Evolutionary conservation across 2,888 invertebrate genomes (phyloP).

Genomic region (Mythimna vitellina): DNA sequence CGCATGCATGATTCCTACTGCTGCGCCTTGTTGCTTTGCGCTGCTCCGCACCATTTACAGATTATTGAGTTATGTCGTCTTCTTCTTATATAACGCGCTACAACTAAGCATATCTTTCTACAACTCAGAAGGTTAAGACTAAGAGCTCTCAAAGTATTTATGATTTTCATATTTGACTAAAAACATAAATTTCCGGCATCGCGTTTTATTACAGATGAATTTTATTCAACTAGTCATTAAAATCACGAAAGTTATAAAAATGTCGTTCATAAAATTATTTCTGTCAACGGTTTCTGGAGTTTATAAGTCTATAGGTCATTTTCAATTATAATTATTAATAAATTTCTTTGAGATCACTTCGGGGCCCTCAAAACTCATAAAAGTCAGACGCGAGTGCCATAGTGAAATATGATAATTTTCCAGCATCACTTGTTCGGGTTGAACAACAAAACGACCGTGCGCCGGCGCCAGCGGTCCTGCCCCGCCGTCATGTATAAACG

Average conservation of each 20-base stretch:
- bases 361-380: conserved; percentile 74
- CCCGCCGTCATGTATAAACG: conserved; percentile 75
- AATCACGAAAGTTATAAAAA: conserved; percentile 65
- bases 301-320: conserved; percentile 66
- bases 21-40: conserved; percentile 60
- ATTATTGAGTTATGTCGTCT: conserved; percentile 65
- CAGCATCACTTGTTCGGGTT: conserved; percentile 71
- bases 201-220: conserved; percentile 55
- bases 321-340: conserved; percentile 71
- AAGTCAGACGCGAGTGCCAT: conserved; percentile 80
- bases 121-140: conserved; percentile 17
- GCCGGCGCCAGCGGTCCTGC: conserved; percentile 85
- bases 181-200: conserved; percentile 49
- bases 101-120: conserved; percentile 31
- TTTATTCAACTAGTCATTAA: conserved; percentile 57
- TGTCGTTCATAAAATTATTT: conserved; percentile 63
- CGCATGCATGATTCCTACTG: conserved; percentile 77
- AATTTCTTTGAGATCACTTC: conserved; percentile 66
- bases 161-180: conserved; percentile 53
- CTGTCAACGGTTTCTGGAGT: conserved; percentile 65
- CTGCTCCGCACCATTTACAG: conserved; percentile 72
- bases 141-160: conserved; percentile 44
- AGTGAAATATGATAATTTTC: conserved; percentile 86
- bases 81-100: conserved; percentile 51
- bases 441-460: conserved; percentile 74